phyloP scores from a whole-genome alignment of 2,797 vertebrate species.

The Sebastes kiyomatsui region DNA sequence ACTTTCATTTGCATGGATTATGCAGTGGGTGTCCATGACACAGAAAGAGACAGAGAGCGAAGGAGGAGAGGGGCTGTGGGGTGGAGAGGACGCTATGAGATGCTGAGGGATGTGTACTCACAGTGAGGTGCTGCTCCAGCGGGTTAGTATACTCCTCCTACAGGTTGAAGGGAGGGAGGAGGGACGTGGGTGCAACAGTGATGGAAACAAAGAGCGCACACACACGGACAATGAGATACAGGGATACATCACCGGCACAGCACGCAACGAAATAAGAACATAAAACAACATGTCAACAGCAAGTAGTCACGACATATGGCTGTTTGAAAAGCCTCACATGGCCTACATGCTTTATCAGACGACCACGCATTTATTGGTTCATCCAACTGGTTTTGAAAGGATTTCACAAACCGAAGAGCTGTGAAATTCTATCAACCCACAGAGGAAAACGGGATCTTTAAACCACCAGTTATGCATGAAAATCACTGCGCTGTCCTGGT shows the following conservation, averaged over 20 bases:
- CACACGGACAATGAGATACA: slow-evolving; percentile 67
- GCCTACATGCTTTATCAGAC: not conserved
- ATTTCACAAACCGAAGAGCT: not conserved
- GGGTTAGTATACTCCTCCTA: slow-evolving; percentile 94
- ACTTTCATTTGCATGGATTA: slow-evolving; percentile 30
- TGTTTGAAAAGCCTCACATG: not conserved
- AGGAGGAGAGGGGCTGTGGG: slow-evolving; percentile 19
- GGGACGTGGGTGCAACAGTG: slow-evolving; percentile 64
- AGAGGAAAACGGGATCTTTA: not conserved
- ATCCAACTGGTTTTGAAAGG: not conserved
- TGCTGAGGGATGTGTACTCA: slow-evolving; percentile 85
- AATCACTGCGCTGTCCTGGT: not conserved
- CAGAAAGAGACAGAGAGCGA: slow-evolving; percentile 22
- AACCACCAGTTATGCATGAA: not conserved
- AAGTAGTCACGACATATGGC: not conserved
- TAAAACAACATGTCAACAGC: slow-evolving; percentile 23
- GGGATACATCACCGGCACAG: slow-evolving; percentile 70
- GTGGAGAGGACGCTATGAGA: slow-evolving; percentile 44
- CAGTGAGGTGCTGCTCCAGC: slow-evolving; percentile 93
- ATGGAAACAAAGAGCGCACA: slow-evolving; percentile 77
- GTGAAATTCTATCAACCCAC: not conserved
- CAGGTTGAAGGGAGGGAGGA: slow-evolving; percentile 59
- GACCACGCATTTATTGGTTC: not conserved
- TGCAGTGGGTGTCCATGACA: slow-evolving; percentile 19
- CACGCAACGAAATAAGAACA: slow-evolving; percentile 59